phyloP scores from a whole-genome alignment of 2,888 invertebrate species.

The Polyploca ridens region DNA sequence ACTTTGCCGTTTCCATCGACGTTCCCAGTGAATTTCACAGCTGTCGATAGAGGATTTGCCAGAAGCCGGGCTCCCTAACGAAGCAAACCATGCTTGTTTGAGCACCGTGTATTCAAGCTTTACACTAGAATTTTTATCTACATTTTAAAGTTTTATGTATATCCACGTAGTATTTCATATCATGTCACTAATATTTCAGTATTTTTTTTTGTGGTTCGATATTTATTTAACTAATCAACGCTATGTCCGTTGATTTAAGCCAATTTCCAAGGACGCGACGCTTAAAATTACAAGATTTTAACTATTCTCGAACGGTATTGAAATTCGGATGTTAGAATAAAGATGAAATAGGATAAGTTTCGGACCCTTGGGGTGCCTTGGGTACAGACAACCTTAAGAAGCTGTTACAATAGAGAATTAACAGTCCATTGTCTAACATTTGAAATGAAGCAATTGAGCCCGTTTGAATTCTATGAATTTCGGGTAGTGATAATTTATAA shows the following conservation, averaged over 20 bases:
- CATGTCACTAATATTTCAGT: no score
- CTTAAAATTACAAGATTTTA: no score
- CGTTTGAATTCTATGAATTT: background rate
- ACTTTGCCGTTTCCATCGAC: slow-evolving; percentile 36
- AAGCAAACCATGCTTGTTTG: slow-evolving; percentile 60
- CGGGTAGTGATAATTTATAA: no score
- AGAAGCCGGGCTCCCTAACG: slow-evolving; percentile 63
- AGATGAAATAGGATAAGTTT: no score
- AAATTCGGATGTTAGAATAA: no score
- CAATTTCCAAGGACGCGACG: no score
- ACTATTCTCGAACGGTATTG: no score
- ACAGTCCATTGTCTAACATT: background rate
- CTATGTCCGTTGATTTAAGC: no score
- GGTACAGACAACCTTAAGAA: background rate
- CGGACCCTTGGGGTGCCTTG: no score
- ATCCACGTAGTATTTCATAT: background rate
- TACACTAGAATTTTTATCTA: slow-evolving; percentile 49
- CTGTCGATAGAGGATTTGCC: slow-evolving; percentile 60
- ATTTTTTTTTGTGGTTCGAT: no score
- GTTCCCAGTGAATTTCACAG: slow-evolving; percentile 54
- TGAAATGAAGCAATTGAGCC: background rate
- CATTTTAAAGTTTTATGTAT: slow-evolving; percentile 32
- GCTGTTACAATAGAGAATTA: background rate
- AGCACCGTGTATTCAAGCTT: slow-evolving; percentile 39
- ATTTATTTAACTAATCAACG: no score